phyloP scores from a whole-genome alignment of 2,888 invertebrate genomes.

The Lissocephala sabroskyi region DNA sequence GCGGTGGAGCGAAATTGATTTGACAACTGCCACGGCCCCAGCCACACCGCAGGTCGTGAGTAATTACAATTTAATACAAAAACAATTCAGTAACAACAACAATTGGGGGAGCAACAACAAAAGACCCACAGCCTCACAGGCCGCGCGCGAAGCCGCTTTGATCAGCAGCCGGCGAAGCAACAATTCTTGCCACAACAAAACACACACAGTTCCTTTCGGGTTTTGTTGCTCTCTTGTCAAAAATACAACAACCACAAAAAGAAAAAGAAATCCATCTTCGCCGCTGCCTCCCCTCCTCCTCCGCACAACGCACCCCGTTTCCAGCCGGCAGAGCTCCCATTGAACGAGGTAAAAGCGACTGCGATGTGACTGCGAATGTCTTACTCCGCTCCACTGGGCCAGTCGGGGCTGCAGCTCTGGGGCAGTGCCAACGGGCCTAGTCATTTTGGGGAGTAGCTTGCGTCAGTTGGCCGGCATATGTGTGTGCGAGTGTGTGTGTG shows the following conservation, averaged over 20 bases:
- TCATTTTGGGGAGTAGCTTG: too few relatives aligned
- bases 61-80: constrained; percentile 66
- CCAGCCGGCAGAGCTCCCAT: too few relatives aligned
- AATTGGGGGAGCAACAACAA: constrained; percentile 36
- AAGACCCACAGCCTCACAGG: constrained; percentile 61
- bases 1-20: background rate
- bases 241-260: constrained; percentile 34
- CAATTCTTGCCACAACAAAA: constrained; percentile 71
- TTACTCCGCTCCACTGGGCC: too few relatives aligned
- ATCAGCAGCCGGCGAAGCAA: constrained; percentile 64
- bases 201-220: constrained; percentile 61
- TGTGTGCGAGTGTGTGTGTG: too few relatives aligned
- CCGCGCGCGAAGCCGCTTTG: constrained; percentile 68
- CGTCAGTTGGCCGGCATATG: too few relatives aligned
- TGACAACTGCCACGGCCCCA: constrained; percentile 12
- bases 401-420: too few relatives aligned
- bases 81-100: constrained; percentile 34
- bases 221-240: constrained; percentile 18
- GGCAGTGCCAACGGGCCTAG: too few relatives aligned
- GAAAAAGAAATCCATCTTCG: constrained; percentile 66
- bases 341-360: too few relatives aligned
- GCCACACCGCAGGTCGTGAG: constrained; percentile 45
- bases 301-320: too few relatives aligned
- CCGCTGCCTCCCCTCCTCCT: too few relatives aligned
- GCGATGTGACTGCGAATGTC: too few relatives aligned